Percentiles rank a stretch among this genome's conserved stretches.
Evolutionary conservation across 2,797 vertebrate species (phyloP).

Genomic region (Thaleichthys pacificus): DNA sequence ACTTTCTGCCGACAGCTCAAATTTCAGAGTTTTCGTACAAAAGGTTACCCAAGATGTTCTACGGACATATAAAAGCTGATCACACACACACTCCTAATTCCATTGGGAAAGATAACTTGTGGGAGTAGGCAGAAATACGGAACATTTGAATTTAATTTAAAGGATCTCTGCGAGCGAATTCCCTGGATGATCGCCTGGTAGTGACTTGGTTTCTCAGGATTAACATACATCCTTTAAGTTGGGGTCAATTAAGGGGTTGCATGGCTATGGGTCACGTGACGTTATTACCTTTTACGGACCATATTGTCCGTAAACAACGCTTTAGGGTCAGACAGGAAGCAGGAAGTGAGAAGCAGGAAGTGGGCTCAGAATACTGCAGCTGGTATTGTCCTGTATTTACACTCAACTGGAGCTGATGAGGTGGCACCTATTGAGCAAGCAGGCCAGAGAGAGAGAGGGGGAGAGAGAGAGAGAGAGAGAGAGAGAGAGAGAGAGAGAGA

Average conservation of each 20-base stretch:
- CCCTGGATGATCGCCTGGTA: background rate
- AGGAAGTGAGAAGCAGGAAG: constrained; percentile 51
- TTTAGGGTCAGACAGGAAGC: background rate
- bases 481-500: constrained; percentile 26
- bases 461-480: constrained; percentile 37
- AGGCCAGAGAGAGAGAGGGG: constrained; percentile 20
- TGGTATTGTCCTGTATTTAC: constrained; percentile 32
- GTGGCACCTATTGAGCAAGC: constrained; percentile 16
- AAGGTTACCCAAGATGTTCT: background rate
- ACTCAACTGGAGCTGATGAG: constrained; percentile 35
- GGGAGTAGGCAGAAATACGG: background rate
- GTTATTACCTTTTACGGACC: background rate
- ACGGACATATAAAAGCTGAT: background rate
- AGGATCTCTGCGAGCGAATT: background rate
- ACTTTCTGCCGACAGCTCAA: background rate
- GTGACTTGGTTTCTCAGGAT: background rate
- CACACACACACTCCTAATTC: background rate
- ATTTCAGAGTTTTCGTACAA: background rate
- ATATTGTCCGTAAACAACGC: background rate
- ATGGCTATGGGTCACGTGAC: constrained; percentile 1
- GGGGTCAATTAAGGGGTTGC: background rate
- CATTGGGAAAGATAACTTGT: too few relatives aligned
- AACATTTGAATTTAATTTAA: constrained; percentile 7
- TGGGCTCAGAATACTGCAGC: constrained; percentile 24
- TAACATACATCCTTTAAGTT: background rate